Conservation (phyloP, 2,888 invertebrate genomes). For the Conomelus anceps region DNA sequence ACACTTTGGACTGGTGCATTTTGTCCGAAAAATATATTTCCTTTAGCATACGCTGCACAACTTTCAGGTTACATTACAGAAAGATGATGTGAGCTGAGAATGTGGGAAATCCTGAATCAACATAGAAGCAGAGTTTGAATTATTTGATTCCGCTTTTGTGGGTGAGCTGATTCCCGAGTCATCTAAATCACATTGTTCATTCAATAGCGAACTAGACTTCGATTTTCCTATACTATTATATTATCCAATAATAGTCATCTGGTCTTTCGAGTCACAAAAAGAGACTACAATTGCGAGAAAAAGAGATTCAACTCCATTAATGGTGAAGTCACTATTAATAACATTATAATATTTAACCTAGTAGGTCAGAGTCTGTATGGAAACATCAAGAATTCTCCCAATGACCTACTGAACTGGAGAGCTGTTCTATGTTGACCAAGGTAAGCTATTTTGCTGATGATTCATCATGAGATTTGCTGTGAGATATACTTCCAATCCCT, state of each 20-base stretch:
- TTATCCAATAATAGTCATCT: background rate
- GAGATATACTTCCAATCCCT: background rate
- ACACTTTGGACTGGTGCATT: too few species aligned
- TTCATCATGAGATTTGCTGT: background rate
- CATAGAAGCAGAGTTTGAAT: too few species aligned
- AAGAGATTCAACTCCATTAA: background rate
- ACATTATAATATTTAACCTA: background rate
- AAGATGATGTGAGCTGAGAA: too few species aligned
- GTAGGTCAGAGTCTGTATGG: too few species aligned
- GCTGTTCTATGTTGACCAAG: background rate
- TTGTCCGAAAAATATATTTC: too few species aligned
- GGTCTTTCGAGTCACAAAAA: background rate
- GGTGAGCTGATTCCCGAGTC: too few species aligned
- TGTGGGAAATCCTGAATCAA: too few species aligned
- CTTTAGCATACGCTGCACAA: too few species aligned
- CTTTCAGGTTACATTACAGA: too few species aligned
- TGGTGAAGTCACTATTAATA: background rate
- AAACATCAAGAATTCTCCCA: background rate
- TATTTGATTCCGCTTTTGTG: too few species aligned
- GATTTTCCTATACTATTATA: background rate
- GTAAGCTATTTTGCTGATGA: background rate
- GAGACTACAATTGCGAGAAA: background rate
- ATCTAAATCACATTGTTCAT: too few species aligned
- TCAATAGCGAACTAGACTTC: background rate
- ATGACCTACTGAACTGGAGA: background rate